A percentile compares a stretch with the other conserved stretches of the same genome.
Conservation (phyloP, 2,113 vertebrate genomes). For the Emydura subglobosa region DNA sequence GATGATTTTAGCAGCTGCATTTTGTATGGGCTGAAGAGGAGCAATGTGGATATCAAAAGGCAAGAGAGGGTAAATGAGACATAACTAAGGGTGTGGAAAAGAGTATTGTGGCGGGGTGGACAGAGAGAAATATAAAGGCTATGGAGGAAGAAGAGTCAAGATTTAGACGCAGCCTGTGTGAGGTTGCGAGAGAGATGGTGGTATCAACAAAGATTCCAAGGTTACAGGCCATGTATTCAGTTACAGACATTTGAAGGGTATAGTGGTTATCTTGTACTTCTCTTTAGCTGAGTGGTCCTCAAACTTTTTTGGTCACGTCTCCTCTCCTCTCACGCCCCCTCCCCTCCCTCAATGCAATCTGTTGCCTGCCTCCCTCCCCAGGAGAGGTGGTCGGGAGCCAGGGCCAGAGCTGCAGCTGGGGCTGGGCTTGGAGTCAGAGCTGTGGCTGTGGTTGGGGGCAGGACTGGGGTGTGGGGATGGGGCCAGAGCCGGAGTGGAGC, state of each 20-base stretch:
- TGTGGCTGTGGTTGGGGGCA: no score
- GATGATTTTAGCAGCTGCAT: neutral
- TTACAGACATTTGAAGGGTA: no score
- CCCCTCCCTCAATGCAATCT: no score
- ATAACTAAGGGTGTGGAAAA: neutral
- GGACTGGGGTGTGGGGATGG: no score
- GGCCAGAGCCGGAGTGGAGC: no score
- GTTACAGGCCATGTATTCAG: rapidly evolving
- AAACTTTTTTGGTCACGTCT: no score
- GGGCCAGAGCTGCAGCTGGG: no score
- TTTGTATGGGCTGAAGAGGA: neutral
- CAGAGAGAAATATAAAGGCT: no score
- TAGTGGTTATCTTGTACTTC: neutral
- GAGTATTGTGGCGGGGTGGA: neutral
- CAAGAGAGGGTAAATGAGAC: neutral
- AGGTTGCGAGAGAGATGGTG: neutral
- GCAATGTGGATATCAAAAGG: neutral
- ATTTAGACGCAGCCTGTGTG: rapidly evolving
- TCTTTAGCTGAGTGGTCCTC: neutral
- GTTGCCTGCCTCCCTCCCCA: no score
- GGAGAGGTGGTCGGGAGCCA: no score
- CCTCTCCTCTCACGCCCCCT: no score
- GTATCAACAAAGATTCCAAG: rapidly evolving
- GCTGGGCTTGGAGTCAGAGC: no score
- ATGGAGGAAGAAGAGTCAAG: neutral